Conservation (phyloP, 2,888 invertebrate species). For the Leptinotarsa tumamoca region DNA sequence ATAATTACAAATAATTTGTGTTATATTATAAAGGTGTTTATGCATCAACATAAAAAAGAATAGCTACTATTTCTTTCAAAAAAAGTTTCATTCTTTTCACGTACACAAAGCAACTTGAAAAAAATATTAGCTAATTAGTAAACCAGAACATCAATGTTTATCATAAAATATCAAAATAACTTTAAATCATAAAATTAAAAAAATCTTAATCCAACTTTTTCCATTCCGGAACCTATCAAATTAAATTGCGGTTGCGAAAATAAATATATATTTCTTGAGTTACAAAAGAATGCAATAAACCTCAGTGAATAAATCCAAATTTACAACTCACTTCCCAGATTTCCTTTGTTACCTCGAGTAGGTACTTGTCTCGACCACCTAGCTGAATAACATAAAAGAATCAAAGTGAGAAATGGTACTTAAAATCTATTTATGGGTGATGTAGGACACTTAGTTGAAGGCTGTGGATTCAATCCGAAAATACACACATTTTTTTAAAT, state of each 20-base stretch:
- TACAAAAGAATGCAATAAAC: background rate
- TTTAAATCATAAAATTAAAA: too few species aligned
- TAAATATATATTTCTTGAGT: background rate
- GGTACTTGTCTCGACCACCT: constrained; percentile 16
- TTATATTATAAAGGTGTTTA: too few species aligned
- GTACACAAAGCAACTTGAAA: too few species aligned
- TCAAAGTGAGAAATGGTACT: constrained; percentile 1
- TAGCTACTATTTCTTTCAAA: too few species aligned
- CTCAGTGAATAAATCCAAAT: background rate
- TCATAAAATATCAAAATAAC: too few species aligned
- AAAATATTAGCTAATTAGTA: too few species aligned
- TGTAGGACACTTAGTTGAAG: background rate
- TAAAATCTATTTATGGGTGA: constrained; percentile 1
- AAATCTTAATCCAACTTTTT: too few species aligned
- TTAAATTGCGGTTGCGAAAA: background rate
- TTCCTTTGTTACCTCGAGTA: constrained; percentile 8
- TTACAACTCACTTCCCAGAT: constrained; percentile 5
- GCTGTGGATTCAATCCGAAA: background rate
- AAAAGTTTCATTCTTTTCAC: too few species aligned
- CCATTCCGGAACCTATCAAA: background rate
- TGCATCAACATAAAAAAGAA: too few species aligned
- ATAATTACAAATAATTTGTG: too few species aligned
- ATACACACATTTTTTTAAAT: background rate
- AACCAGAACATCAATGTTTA: too few species aligned
- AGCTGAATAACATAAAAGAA: constrained; percentile 8